A percentile compares a stretch with the other conserved stretches of the same genome.
Conservation (phyloP, 2,888 invertebrate species). For the Brenthis hecate region DNA sequence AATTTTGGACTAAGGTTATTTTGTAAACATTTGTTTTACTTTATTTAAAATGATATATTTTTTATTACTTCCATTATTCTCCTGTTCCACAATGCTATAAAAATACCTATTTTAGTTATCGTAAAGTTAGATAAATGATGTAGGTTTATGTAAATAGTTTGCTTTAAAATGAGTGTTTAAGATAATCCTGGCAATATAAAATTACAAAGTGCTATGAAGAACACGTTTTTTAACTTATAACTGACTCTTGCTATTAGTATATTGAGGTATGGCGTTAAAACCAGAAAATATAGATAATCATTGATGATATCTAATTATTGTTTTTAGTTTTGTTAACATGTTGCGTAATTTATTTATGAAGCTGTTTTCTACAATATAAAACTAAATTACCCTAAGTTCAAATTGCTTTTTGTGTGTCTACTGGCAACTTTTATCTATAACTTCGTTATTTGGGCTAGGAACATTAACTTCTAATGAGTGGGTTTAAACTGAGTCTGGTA, state of each 20-base stretch:
- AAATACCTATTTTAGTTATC: slow-evolving; percentile 51
- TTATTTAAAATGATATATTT: slow-evolving; percentile 58
- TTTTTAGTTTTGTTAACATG: slow-evolving; percentile 12
- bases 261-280: not conserved
- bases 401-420: slow-evolving; percentile 24
- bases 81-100: slow-evolving; percentile 50
- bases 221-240: not conserved
- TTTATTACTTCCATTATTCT: slow-evolving; percentile 55
- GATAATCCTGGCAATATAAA: slow-evolving; percentile 52
- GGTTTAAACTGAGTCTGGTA: slow-evolving; percentile 27
- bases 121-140: slow-evolving; percentile 59
- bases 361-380: not conserved
- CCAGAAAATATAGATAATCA: not conserved
- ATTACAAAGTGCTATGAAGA: slow-evolving; percentile 42
- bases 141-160: slow-evolving; percentile 76
- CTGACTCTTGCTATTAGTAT: not conserved
- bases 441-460: slow-evolving; percentile 25
- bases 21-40: slow-evolving; percentile 47
- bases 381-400: slow-evolving; percentile 16
- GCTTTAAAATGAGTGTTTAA: slow-evolving; percentile 52
- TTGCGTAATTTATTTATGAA: slow-evolving; percentile 23
- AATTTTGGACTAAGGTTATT: slow-evolving; percentile 46
- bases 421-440: not conserved
- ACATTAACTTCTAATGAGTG: slow-evolving; percentile 23
- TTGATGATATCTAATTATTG: slow-evolving; percentile 4